Percentiles rank a stretch among this genome's conserved stretches.
Conservation (phyloP, 1,140 invertebrate genomes). For the Drosophila lini region DNA sequence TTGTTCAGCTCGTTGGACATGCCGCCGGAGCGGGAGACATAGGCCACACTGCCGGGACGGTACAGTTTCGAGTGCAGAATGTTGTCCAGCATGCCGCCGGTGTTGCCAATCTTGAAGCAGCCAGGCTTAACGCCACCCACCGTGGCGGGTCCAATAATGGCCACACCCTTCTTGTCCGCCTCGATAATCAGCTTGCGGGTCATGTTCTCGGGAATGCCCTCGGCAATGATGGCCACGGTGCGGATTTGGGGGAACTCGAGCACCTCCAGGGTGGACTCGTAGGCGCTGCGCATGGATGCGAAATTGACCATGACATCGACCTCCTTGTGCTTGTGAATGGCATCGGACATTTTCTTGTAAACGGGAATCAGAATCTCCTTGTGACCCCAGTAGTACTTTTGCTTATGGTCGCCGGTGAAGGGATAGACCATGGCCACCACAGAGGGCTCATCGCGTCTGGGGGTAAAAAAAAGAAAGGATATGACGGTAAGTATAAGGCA, state of each 20-base stretch:
- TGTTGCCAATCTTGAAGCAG: slow-evolving; percentile 99
- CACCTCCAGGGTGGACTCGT: slow-evolving; percentile 97
- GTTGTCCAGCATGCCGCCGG: slow-evolving; percentile 99
- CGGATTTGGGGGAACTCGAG: slow-evolving; percentile 96
- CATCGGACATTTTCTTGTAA: slow-evolving; percentile 98
- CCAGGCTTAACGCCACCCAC: slow-evolving; percentile 99
- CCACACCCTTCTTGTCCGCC: slow-evolving; percentile 92
- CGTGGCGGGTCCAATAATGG: slow-evolving; percentile 98
- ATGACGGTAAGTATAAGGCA: not conserved
- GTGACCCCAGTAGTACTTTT: slow-evolving; percentile 99
- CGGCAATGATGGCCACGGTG: slow-evolving; percentile 99
- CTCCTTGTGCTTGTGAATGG: slow-evolving; percentile 97
- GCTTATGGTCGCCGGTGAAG: slow-evolving; percentile 99
- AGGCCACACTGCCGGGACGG: slow-evolving; percentile 97
- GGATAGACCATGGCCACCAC: slow-evolving; percentile 99
- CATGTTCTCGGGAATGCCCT: slow-evolving; percentile 99
- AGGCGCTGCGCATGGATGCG: slow-evolving; percentile 98
- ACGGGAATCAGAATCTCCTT: slow-evolving; percentile 97
- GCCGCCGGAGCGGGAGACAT: slow-evolving; percentile 98
- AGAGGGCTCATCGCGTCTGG: slow-evolving; percentile 92
- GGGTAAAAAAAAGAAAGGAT: slow-evolving; percentile 76
- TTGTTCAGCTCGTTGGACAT: slow-evolving; percentile 99
- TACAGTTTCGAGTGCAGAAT: slow-evolving; percentile 99
- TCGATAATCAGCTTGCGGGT: slow-evolving; percentile 97
- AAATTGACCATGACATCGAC: slow-evolving; percentile 99